Base-by-base conservation (phyloP, 2,888 invertebrate genomes). In the Acleris holmiana region DNA sequence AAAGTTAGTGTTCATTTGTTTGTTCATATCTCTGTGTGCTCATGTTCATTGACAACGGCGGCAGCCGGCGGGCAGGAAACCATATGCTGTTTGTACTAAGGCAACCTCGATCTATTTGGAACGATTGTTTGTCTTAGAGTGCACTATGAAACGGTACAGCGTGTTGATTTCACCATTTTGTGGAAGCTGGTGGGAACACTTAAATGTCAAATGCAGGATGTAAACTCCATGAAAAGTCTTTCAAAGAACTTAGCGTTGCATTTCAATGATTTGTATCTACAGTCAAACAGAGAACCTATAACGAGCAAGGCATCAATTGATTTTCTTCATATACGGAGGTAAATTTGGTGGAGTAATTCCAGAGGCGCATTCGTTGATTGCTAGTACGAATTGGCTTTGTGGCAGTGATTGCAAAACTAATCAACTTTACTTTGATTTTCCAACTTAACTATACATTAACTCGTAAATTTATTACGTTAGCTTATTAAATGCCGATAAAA, bases 1-100 rank as follows among this genome's bases (percentile, higher is more conserved):
- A 68, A 81, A 81, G 75, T 82, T 79, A 74, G 73, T 74, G 74
- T 78, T 76, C 71, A 70, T 73, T 69, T 76, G 75, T 76, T 75
- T 76, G 76, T 75, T 74, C 68, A 67, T 46, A 63, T 61, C 58
- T 53, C 17, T 19, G 17, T 50, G 19, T 55, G 54, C 17, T 55
- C 54, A 5, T 55, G 53, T 29, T 57, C 58, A 58, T 18, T 58
- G 48, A 48, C 53, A 48, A 47, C 19, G 46, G 19, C 29, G 23
- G 19, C 47, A 57, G 48, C 25, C 44, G 44, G 41, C 23, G 4
- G 18, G 41, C 41, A 49, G 41, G 49, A 59, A 25, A 29, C 59
- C 19, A 19, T 50, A 25, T 50, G 41, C 18, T 44, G 56, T 62
- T 63, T 57, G 56, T 44, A 57, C 46, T 56, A 63, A 51, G 50